Base-by-base conservation (phyloP, 2,888 invertebrate genomes). In the Isoperla grammatica region DNA sequence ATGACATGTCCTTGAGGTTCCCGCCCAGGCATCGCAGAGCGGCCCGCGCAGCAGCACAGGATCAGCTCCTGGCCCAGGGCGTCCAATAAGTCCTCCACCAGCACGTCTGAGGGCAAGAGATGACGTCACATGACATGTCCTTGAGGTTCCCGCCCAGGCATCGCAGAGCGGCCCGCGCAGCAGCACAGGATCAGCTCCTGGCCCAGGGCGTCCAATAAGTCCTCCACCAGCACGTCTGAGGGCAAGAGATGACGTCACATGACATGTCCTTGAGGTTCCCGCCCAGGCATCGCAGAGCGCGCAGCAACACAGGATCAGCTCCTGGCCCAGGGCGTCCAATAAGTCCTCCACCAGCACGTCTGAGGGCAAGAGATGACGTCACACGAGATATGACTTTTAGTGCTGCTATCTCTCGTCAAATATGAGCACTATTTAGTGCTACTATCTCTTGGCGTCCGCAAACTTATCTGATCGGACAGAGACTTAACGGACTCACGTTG, bases 11-110 rank as follows among this genome's bases (percentile, higher is more conserved):
- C 69, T 86, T 85, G 69, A 93, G 79, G 76, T 91, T 87, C 59
- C 89, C 88, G 64, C 93, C 94, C 69, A 93, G 81, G 72, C 91
- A 90, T 70, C 84, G 83, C 71, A 91, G 88, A 4, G 92, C 85
- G 83, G 65, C 87, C 87, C 57, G 85, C 82, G 70, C 87, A 86
- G 42, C 87, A 85, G 39, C 85, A 83, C 68, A 81, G 77, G 68
- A 91, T 87, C 73, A 91, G 77, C 76, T 88, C 85, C 73, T 88
- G 87, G 6, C 92, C 92, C 70, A 92, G 76, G 71, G 84, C 79
- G 65, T 88, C 87, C 73, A 91, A 78, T 71, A 90, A 83, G 68
- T 71, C 77, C 71, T 69, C 76, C 71, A 74, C 78, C 69, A 83
- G 73, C 56, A 77, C 73, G 62, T 76, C 81, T 81, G 75, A 11